These are phyloP conservation scores for Columbina picui DNA, from an alignment of 2,113 vertebrate species.

Conservation along the genomic window DNA sequence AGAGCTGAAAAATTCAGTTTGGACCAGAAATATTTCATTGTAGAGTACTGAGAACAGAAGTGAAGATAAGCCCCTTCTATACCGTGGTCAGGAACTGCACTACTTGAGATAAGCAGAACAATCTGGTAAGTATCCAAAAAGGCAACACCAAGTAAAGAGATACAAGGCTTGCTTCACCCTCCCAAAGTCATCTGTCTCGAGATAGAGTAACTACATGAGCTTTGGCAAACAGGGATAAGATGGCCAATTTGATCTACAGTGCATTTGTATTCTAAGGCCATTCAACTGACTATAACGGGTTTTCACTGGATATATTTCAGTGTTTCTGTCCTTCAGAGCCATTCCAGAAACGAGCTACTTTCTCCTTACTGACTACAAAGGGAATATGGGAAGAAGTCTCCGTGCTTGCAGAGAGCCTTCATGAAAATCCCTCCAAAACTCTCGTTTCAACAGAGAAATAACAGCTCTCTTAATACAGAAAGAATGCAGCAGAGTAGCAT, in stretches of 20 bases:
- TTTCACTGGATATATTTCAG: neutral
- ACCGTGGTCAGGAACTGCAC: neutral
- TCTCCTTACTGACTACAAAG: neutral
- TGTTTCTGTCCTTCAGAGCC: neutral
- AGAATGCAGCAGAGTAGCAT: neutral
- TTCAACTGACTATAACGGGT: neutral
- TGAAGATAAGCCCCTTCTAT: neutral
- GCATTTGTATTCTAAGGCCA: neutral
- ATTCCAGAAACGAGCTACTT: neutral
- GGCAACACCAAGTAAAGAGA: conserved; percentile 31
- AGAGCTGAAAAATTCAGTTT: neutral
- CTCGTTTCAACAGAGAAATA: neutral
- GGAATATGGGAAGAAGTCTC: neutral
- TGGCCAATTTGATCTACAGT: neutral
- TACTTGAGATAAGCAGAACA: conserved; percentile 43
- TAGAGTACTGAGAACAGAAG: neutral
- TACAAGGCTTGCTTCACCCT: neutral
- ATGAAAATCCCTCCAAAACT: neutral
- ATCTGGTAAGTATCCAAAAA: conserved; percentile 8
- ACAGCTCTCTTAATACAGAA: neutral
- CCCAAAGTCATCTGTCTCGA: conserved; percentile 5
- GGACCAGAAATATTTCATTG: neutral
- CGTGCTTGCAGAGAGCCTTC: neutral
- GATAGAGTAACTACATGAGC: neutral
- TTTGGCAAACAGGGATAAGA: conserved; percentile 40